Base-by-base conservation (phyloP, 2,797 vertebrate species). In the Clamator glandarius region DNA sequence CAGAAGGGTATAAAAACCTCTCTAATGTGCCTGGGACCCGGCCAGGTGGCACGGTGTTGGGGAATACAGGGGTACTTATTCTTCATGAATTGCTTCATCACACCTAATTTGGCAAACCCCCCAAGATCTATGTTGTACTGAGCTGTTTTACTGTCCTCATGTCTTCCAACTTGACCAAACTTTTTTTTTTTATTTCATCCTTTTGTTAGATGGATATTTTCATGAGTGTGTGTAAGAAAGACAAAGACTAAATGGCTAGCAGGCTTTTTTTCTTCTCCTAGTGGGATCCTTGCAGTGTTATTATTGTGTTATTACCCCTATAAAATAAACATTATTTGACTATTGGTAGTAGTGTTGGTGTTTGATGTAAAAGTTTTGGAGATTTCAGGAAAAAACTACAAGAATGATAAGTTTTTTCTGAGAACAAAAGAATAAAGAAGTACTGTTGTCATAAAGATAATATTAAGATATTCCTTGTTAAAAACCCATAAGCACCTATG, bases 111-210 rank as follows among this genome's bases (percentile, higher is more conserved):
- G 59, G n/a, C 48, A 70, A 74, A 57, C 1, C 0, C 0, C 25
- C 9, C 26, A 42, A 25, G 21, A 31, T 51, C 42, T 89, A 15
- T 73, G 23, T 51, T 89, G 35, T 77, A n/a, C 66, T 84, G 35
- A 74, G 67, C 26, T 77, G 24, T 70, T 69, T 76, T 61, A 57
- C 25, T 83, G 9, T 41, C 62, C 18, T 74, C 44, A 3, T 9
- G 19, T 75, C 69, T 95, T 91, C 54, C 58, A 84, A 8, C 61
- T 46, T 87, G 44, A 42, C 62, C 78, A 64, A 92, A 83, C 16
- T 41, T 64, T 2, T 4, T 68, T 80, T 85, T 89, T 85, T 89
- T 48, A 68, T 58, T 83, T 78, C 31, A 48, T 48, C 16, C 13
- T 88, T 89, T 80, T 64, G 68, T 87, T 61, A 74, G 35, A 78